Conservation (phyloP, 2,113 vertebrate species). For the Ictidomys tridecemlineatus region DNA sequence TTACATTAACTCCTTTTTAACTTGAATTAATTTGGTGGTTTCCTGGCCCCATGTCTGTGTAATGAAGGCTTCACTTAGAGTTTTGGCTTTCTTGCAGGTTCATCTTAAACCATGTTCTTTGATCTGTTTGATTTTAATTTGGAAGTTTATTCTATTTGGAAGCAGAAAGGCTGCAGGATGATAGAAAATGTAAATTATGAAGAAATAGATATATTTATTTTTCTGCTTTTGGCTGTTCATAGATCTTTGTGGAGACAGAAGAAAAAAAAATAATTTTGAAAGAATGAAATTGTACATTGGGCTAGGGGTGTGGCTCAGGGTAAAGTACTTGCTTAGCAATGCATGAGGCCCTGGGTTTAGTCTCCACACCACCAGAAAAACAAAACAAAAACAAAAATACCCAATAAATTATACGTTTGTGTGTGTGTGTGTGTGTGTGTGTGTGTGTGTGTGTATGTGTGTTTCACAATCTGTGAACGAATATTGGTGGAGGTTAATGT, state of each 20-base stretch:
- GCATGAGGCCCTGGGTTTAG: too few species aligned
- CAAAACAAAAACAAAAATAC: too few species aligned
- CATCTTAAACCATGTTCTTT: constrained; percentile 32
- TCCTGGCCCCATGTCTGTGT: neutral
- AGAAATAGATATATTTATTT: neutral
- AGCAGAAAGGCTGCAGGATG: neutral
- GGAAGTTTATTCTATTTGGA: neutral
- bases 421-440: neutral
- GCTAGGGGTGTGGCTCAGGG: too few species aligned
- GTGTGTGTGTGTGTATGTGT: neutral
- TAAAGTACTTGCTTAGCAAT: too few species aligned
- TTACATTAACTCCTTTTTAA: constrained; percentile 18
- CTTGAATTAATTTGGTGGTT: neutral
- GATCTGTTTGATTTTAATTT: constrained; percentile 9
- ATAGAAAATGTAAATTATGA: neutral
- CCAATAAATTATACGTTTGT: too few species aligned
- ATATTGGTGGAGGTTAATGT: neutral
- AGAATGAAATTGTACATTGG: neutral
- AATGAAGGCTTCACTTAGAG: neutral
- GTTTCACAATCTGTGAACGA: neutral
- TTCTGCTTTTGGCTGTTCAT: neutral
- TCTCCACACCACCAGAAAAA: too few species aligned
- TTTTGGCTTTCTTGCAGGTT: neutral
- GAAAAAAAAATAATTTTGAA: neutral
- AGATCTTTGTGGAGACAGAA: neutral